A percentile compares a stretch with the other conserved stretches of the same genome.
Conservation (phyloP, 2,113 vertebrate species). For the Miniopterus natalensis region DNA sequence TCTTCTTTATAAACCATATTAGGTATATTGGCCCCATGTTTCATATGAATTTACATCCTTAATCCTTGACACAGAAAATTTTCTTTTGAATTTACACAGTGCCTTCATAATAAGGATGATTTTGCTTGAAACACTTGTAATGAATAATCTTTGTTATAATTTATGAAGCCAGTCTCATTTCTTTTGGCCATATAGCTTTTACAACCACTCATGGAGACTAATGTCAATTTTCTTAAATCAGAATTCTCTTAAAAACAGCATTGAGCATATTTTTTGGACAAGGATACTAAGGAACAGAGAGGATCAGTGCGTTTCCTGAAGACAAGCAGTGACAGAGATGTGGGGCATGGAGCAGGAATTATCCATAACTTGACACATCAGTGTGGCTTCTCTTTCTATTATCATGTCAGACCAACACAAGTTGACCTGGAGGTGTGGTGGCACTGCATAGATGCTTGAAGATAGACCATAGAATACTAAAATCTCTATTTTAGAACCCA, state of each 20-base stretch:
- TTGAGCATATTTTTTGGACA: background rate
- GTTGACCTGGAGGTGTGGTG: background rate
- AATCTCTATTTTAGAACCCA: background rate
- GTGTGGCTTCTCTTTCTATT: background rate
- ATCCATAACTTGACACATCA: background rate
- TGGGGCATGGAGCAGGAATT: background rate
- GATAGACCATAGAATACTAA: background rate
- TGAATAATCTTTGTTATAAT: conserved; percentile 29
- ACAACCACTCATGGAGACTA: background rate
- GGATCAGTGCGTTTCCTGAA: background rate
- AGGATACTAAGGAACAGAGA: conserved; percentile 44
- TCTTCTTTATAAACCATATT: no score
- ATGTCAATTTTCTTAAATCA: conserved; percentile 38
- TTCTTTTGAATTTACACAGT: conserved; percentile 21
- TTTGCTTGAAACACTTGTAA: conserved; percentile 1
- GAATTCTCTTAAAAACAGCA: conserved; percentile 27
- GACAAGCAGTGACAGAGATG: background rate
- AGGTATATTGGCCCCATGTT: background rate
- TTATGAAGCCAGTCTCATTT: conserved; percentile 43
- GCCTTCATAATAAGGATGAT: background rate
- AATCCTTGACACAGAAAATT: background rate
- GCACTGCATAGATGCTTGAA: background rate
- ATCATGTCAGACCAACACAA: background rate
- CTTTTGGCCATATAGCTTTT: conserved; percentile 16
- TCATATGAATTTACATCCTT: conserved; percentile 34